phyloP scores from a whole-genome alignment of 1,140 invertebrate genomes.

The Brachionus paranguensis region DNA sequence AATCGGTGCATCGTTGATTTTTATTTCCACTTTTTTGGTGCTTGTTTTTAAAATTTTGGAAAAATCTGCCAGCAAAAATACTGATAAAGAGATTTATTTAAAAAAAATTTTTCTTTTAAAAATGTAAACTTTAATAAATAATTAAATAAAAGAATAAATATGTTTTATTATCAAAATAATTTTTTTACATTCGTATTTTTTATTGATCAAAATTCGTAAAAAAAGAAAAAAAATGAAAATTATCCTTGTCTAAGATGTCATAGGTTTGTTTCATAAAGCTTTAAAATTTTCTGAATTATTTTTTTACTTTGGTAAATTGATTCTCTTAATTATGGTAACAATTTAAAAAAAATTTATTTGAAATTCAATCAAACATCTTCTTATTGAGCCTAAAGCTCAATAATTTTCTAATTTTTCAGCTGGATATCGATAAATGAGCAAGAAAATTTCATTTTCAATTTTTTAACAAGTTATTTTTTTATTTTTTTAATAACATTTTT shows the following conservation, averaged over 20 bases:
- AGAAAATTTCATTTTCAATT: not conserved
- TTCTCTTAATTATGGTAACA: not conserved
- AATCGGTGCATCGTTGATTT: conserved; percentile 9
- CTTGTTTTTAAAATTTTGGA: conserved; percentile 20
- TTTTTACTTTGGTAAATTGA: not conserved
- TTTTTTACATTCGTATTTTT: conserved; percentile 18
- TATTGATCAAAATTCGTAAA: not conserved
- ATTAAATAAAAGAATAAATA: not conserved
- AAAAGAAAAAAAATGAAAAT: not conserved
- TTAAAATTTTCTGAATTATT: not conserved
- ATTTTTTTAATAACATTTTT: not conserved
- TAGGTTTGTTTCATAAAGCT: not conserved
- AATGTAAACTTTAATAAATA: not conserved
- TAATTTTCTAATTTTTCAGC: not conserved
- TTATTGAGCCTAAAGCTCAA: not conserved
- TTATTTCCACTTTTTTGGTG: not conserved
- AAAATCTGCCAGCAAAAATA: not conserved
- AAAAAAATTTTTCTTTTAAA: not conserved
- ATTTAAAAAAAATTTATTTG: not conserved
- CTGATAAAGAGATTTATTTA: not conserved
- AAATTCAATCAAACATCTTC: not conserved
- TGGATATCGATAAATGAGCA: not conserved
- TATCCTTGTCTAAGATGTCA: not conserved
- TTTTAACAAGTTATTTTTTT: not conserved
- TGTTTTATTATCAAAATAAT: conserved; percentile 4